Conservation (phyloP, 2,797 vertebrate genomes). For the Sebastolobus alascanus region DNA sequence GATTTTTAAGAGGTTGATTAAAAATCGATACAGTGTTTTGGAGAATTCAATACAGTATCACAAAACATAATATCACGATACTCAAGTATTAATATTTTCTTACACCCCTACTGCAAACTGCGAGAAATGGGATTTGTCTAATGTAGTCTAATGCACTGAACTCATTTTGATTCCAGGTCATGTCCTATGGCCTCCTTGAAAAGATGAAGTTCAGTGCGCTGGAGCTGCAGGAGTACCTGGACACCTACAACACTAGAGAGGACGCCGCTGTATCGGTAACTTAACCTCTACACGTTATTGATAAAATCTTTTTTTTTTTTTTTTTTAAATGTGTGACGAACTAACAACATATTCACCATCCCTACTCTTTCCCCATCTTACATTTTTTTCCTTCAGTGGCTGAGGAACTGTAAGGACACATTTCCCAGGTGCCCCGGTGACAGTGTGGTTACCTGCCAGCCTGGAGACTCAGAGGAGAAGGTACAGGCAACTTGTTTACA, state of each 20-base stretch:
- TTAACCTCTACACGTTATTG: neutral
- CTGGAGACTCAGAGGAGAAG: constrained; percentile 98
- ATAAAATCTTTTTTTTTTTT: neutral
- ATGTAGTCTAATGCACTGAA: neutral
- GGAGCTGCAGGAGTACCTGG: constrained; percentile 97
- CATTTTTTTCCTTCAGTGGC: constrained; percentile 87
- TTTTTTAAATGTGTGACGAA: neutral
- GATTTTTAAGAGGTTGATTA: too few species aligned
- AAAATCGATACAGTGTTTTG: too few species aligned
- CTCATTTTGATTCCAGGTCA: constrained; percentile 85
- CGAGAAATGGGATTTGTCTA: neutral
- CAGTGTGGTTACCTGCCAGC: constrained; percentile 96
- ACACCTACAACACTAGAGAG: constrained; percentile 95
- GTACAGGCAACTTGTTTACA: constrained; percentile 75
- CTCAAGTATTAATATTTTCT: too few species aligned
- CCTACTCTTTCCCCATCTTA: neutral
- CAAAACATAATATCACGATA: too few species aligned
- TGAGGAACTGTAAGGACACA: constrained; percentile 96
- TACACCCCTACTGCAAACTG: neutral
- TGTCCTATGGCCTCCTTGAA: constrained; percentile 97
- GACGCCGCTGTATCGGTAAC: constrained; percentile 94
- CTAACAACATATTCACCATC: constrained; percentile 3
- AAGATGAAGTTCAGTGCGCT: constrained; percentile 98
- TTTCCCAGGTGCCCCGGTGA: constrained; percentile 96
- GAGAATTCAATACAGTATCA: too few species aligned